These are phyloP conservation scores for Rattus rattus DNA, from an alignment of 2,113 vertebrate species.

Conservation along the genomic window DNA sequence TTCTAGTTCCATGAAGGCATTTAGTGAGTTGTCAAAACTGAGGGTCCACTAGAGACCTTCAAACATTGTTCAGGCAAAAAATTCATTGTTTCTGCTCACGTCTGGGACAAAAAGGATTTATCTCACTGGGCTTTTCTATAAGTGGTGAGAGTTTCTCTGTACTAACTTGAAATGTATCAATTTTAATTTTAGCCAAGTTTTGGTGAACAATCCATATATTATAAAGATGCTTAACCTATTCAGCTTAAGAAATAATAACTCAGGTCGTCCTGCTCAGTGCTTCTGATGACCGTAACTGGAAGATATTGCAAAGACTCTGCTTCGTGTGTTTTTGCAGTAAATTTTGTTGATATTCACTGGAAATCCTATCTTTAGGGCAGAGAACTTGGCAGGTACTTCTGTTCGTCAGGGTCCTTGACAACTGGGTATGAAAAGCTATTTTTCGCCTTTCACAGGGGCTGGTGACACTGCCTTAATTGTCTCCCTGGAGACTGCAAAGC, in stretches of 20 bases:
- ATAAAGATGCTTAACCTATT: not conserved
- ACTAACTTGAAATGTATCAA: not conserved
- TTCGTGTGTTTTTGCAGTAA: conserved; percentile 63
- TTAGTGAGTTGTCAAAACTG: not conserved
- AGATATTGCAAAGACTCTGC: conserved; percentile 43
- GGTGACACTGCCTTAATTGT: conserved; percentile 82
- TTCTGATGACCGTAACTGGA: not conserved
- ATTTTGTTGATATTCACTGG: conserved; percentile 71
- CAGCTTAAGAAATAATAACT: not conserved
- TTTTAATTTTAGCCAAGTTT: conserved; percentile 44
- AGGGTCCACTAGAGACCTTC: not conserved
- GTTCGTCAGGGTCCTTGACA: conserved; percentile 77
- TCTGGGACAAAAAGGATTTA: not conserved
- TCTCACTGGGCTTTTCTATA: not conserved
- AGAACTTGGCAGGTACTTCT: conserved; percentile 70
- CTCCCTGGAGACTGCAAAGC: conserved; percentile 68
- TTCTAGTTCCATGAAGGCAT: not conserved
- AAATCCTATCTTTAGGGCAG: conserved; percentile 71
- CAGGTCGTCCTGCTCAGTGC: conserved; percentile 24
- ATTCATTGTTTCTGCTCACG: not conserved
- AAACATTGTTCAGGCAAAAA: not conserved
- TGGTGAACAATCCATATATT: not conserved
- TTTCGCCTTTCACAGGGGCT: conserved; percentile 62
- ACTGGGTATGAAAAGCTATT: conserved; percentile 61
- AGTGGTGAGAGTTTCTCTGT: not conserved